A percentile compares a stretch with the other conserved stretches of the same genome.
Conservation (phyloP, 2,113 vertebrate species). For the Ageneiosus marmoratus region DNA sequence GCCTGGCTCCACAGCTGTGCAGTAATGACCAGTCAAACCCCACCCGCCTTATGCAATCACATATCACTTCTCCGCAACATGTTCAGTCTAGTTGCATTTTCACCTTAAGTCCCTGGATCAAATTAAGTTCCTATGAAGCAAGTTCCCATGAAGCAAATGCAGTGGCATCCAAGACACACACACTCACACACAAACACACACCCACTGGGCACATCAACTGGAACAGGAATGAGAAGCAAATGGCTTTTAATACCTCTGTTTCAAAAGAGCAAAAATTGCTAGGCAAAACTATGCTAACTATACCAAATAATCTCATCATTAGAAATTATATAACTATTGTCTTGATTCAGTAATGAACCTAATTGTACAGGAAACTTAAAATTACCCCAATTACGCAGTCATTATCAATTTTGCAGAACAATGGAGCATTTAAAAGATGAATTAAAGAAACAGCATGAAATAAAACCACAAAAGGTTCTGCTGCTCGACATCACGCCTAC, state of each 20-base stretch:
- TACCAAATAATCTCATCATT: neutral
- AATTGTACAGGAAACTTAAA: neutral
- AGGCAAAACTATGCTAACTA: neutral
- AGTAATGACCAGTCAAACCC: neutral
- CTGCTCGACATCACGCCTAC: neutral
- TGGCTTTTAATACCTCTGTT: neutral
- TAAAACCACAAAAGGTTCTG: neutral
- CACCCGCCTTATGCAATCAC: neutral
- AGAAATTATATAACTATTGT: neutral
- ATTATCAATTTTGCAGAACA: slow-evolving; percentile 14
- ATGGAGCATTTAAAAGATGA: neutral
- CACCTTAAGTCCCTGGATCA: neutral
- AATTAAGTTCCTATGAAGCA: neutral
- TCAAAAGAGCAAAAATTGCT: neutral
- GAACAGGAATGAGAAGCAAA: neutral
- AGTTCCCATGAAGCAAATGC: neutral
- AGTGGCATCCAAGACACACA: neutral
- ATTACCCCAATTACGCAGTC: neutral
- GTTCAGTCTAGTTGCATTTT: neutral
- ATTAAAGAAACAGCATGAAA: neutral
- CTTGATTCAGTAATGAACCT: neutral
- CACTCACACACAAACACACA: neutral
- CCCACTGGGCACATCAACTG: neutral
- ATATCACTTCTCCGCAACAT: neutral
- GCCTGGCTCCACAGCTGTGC: neutral